Evolutionary conservation across 2,888 invertebrate genomes (phyloP), one percentile per base, ranked within the genome.

Genomic region (Machimus rusticus): DNA sequence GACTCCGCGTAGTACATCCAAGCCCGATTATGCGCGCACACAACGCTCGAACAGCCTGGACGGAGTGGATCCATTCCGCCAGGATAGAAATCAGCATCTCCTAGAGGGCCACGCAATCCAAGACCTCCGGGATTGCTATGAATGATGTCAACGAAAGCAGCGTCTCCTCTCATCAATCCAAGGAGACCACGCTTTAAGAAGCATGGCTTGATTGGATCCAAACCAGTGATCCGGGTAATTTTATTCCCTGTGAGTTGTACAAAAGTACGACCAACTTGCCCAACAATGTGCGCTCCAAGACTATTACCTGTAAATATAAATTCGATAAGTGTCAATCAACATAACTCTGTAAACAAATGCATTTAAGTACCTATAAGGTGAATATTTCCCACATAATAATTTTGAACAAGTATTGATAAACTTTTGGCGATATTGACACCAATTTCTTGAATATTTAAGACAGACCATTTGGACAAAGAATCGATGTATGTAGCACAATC

Each of bases 141-240:
- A 74, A 92, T 91, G 5, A 92, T 86, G 89, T 92, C 92, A 5
- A 92, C 90, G 46, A 92, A 88, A 14, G 89, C 87, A 2, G 92
- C 92, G 90, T 92, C 92, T 43, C 92, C 91, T 3, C 90, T 89
- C 74, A 89, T 89, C 3, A 92, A 77, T 0, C 92, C 91, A 0
- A 91, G 90, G 1, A 92, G 84, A 0, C 88, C 87, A 12, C 28
- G 90, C 90, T 90, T 89, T 74, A 92, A 92, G 86, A 92, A 92
- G 51, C 92, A 92, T 19, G 92, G 92, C 55, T 91, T 92, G 5
- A 92, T 93, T 3, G 92, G 92, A 90, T 92, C 93, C 28, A 92
- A 88, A 6, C 91, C 92, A 0, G 92, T 93, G 46, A 92, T 92
- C 19, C 92, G 90, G 12, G 90, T 90, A 34, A 92, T 89, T 12